Evolutionary conservation across 1,140 invertebrate species (phyloP).

Genomic region (Drosophila insularis): DNA sequence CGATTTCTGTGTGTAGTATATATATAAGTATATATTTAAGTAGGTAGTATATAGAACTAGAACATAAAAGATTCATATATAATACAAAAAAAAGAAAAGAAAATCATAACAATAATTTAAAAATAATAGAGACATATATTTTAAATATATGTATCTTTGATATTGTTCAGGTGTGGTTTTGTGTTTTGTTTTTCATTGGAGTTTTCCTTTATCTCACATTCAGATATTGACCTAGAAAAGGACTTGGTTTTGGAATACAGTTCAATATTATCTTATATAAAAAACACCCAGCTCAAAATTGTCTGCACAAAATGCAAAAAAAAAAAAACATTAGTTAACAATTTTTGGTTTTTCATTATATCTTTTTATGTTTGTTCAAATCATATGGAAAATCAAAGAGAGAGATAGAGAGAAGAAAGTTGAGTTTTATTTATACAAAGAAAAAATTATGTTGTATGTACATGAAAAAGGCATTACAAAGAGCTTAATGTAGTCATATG

Average conservation of each 20-base stretch:
- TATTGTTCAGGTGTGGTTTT: slow-evolving; percentile 60
- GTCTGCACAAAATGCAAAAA: slow-evolving; percentile 71
- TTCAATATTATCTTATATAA: slow-evolving; percentile 23
- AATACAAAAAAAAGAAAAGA: background rate
- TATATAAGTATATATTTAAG: slow-evolving; percentile 38
- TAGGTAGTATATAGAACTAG: slow-evolving; percentile 44
- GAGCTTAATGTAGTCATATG: background rate
- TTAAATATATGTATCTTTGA: slow-evolving; percentile 33
- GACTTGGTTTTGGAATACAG: slow-evolving; percentile 14
- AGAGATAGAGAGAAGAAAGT: slow-evolving; percentile 46
- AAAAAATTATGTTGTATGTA: slow-evolving; percentile 51
- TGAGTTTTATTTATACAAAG: slow-evolving; percentile 43
- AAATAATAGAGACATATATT: slow-evolving; percentile 30
- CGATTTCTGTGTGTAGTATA: slow-evolving; percentile 59
- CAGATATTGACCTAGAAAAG: slow-evolving; percentile 25
- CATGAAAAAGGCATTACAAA: slow-evolving; percentile 56
- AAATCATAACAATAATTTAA: slow-evolving; percentile 24
- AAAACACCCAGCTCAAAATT: slow-evolving; percentile 77
- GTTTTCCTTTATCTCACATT: slow-evolving; percentile 18
- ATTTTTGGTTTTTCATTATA: slow-evolving; percentile 1
- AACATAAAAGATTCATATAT: slow-evolving; percentile 52
- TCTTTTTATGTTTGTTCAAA: slow-evolving; percentile 31
- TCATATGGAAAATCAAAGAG: slow-evolving; percentile 40
- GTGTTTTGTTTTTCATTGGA: slow-evolving; percentile 21
- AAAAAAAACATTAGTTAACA: slow-evolving; percentile 18